phyloP scores from a whole-genome alignment of 2,113 vertebrate species.

The Eubucco bourcierii region DNA sequence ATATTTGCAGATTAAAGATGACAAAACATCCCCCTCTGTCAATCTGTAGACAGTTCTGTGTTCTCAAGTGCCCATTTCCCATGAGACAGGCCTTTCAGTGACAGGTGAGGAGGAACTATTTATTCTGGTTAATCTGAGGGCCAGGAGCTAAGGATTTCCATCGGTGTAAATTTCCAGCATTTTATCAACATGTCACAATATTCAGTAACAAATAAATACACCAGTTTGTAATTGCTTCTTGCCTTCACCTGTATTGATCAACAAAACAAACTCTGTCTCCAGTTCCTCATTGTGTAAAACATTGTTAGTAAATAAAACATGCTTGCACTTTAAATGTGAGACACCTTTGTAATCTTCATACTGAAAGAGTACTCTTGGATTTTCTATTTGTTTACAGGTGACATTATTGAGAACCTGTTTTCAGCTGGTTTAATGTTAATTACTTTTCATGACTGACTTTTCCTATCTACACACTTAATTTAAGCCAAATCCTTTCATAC shows the following conservation, averaged over 20 bases:
- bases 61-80: background rate
- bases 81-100: background rate
- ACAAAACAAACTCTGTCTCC: background rate
- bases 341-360: background rate
- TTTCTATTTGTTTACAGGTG: background rate
- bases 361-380: background rate
- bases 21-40: background rate
- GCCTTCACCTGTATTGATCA: background rate
- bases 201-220: slow-evolving; percentile 43
- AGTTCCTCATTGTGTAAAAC: slow-evolving; percentile 5
- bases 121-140: background rate
- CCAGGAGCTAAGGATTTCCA: slow-evolving; percentile 38
- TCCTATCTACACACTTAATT: background rate
- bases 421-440: background rate
- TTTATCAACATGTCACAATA: slow-evolving; percentile 28
- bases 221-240: slow-evolving; percentile 32
- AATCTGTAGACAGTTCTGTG: background rate
- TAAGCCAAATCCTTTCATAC: background rate
- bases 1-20: slow-evolving; percentile 28
- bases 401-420: background rate
- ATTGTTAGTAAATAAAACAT: slow-evolving; percentile 4
- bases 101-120: background rate
- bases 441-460: background rate
- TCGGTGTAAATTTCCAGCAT: background rate
- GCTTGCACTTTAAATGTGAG: background rate